Evolutionary conservation across 2,888 invertebrate species (phyloP), one percentile per base, ranked within the genome.

Genomic region (Heteromurus nitidus): DNA sequence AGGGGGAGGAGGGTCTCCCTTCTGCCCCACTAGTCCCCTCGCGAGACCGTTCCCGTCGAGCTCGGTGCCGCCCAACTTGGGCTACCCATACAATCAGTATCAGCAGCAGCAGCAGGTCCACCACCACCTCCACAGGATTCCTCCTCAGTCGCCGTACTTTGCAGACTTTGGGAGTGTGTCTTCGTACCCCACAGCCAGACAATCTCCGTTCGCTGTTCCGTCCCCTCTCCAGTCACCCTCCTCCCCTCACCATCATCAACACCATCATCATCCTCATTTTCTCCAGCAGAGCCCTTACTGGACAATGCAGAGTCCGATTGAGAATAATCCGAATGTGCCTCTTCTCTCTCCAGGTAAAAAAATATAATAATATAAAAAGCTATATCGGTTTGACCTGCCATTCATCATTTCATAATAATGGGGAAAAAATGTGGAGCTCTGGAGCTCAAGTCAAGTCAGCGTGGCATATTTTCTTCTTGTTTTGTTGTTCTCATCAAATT

Each of bases 41-140:
- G 80, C 64, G 73, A 80, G 85, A 77, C 85, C 85, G 22, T 64
- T 84, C 67, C 83, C 85, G 20, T 82, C 85, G 5, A 79, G 81
- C 11, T 82, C 84, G 22, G 85, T 82, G 28, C 83, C 84, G 18
- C 84, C 84, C 20, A 84, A 80, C 60, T n/a, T 82, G 70, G 82
- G 82, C 0, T 79, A 20, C 30, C 60, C 68, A 42, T 76, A 50
- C 53, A 62, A 47, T 5, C 62, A 76, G 60, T 20, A 42, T 44
- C 68, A 50, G 11, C 36, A 20, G 50, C 18, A 18, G 50, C 18
- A 22, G 20, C n/a, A n/a, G n/a, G n/a, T n/a, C 3, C 9, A 24
- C 24, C 9, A 13, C 16, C 18, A 22, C 24, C 18, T 3, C 11
- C 58, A 58, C 11, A 3, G 58, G 58, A 58, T 20, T 58, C 9